Evolutionary conservation across 2,797 vertebrate genomes (phyloP).

Genomic region (Agapornis canus): DNA sequence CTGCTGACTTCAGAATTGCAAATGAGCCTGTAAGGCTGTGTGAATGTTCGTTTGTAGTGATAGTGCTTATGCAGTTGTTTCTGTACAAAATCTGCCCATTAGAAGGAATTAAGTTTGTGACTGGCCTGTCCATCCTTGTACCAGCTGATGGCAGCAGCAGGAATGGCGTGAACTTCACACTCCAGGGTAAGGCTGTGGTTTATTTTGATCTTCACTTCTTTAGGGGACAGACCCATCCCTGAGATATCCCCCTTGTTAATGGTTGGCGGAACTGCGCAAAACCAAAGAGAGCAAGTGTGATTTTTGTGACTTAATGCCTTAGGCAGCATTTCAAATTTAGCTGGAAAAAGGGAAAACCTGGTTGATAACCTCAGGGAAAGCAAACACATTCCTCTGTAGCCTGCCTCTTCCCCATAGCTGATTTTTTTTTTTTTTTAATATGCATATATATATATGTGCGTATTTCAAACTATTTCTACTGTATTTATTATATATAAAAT

Average conservation of each 20-base stretch:
- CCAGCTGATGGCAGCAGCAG: constrained; percentile 89
- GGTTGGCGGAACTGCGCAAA: constrained; percentile 88
- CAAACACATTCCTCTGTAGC: not conserved
- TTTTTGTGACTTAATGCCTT: not conserved
- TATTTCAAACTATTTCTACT: not conserved
- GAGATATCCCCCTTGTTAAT: constrained; percentile 88
- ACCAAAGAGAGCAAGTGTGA: not conserved
- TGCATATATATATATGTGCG: rapidly evolving
- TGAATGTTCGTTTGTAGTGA: rapidly evolving
- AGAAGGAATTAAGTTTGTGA: constrained; percentile 20
- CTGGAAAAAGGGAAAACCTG: not conserved
- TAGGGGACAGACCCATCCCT: constrained; percentile 84
- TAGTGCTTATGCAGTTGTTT: not conserved
- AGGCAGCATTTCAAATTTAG: not conserved
- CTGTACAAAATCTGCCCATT: not conserved
- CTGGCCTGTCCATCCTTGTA: constrained; percentile 96
- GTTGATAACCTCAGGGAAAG: not conserved
- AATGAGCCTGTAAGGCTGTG: not conserved
- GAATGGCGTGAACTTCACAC: constrained; percentile 90
- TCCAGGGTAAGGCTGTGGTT: constrained; percentile 91
- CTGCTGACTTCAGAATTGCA: not conserved
- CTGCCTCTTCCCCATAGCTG: not conserved
- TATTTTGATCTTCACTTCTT: constrained; percentile 92
- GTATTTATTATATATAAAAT: not conserved
- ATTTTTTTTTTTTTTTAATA: not conserved